Evolutionary conservation across 2,888 invertebrate species (phyloP), one percentile per base, ranked within the genome.

Genomic region (Rotaria magnacalcarata): DNA sequence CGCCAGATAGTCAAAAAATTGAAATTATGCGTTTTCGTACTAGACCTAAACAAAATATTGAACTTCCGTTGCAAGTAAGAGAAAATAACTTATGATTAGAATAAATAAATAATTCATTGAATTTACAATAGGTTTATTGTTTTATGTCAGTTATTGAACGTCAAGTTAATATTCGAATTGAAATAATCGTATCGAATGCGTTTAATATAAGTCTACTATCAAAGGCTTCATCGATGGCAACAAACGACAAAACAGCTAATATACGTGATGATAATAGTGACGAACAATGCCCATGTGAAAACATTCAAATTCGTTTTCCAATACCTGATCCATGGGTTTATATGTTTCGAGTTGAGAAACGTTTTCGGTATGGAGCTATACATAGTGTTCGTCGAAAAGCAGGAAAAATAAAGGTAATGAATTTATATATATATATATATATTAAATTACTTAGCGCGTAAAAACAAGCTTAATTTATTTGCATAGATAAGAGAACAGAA

Each of bases 281-380:
- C 52, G 80, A 80, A 14, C 80, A 80, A 47, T 80, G 75, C 41
- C 56, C 97, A 54, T 97, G 97, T 92, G 96, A 97, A 92, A 97
- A 99, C 92, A 97, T 99, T 56, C 94, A 95, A 91, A 94, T 99
- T 86, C 88, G 92, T 21, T 92, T 99, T 91, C 98, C 98, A 24
- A 96, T 99, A 89, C 99, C 99, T 41, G 98, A 99, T 92, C 95
- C 96, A 90, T 99, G 99, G 99, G 97, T 99, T 90, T 99, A 99
- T 92, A 93, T 98, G 90, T 99, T 99, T 92, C 94, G 99, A 87
- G 96, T 97, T 84, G 99, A 99, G 88, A 97, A 97, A 90, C 96
- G 97, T 91, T 98, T 98, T 92, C 94, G 96, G 90, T 96, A 96
- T 91, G 97, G 97, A 34, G 96, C 96, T n/a, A 95, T 97, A 54